Evolutionary conservation across 35 echinoderm and acorn worm genomes (phyloP).

Genomic region (Hemicentrotus pulcherrimus): DNA sequence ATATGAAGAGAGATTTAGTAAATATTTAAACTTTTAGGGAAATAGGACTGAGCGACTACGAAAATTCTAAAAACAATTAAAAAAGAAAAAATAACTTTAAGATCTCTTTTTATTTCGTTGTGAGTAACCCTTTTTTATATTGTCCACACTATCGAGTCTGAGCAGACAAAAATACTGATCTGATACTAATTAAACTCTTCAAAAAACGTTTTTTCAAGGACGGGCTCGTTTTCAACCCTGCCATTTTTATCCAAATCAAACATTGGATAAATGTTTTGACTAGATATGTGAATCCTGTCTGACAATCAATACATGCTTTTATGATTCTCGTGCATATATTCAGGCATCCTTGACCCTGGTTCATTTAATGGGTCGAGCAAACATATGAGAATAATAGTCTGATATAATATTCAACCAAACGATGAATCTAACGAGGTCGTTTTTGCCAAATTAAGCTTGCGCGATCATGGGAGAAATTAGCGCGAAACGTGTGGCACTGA

Average conservation of each 20-base stretch:
- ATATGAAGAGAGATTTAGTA: background rate
- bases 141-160: too few relatives aligned
- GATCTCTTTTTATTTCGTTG: too few relatives aligned
- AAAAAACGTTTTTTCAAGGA: too few relatives aligned
- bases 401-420: background rate
- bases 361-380: background rate
- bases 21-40: too few relatives aligned
- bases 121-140: too few relatives aligned
- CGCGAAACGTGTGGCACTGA: slow-evolving; percentile 24
- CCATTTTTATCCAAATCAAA: background rate
- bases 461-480: background rate
- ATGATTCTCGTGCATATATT: background rate
- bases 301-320: too few relatives aligned
- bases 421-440: background rate
- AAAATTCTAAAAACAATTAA: too few relatives aligned
- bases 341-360: background rate
- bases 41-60: too few relatives aligned
- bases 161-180: too few relatives aligned
- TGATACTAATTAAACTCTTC: too few relatives aligned
- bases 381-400: background rate
- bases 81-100: too few relatives aligned
- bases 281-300: background rate
- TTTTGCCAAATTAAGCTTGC: background rate
- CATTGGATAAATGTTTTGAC: background rate
- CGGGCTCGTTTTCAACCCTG: background rate